Conservation (phyloP, 2,113 vertebrate genomes). For the Chaetorhynchus papuensis region DNA sequence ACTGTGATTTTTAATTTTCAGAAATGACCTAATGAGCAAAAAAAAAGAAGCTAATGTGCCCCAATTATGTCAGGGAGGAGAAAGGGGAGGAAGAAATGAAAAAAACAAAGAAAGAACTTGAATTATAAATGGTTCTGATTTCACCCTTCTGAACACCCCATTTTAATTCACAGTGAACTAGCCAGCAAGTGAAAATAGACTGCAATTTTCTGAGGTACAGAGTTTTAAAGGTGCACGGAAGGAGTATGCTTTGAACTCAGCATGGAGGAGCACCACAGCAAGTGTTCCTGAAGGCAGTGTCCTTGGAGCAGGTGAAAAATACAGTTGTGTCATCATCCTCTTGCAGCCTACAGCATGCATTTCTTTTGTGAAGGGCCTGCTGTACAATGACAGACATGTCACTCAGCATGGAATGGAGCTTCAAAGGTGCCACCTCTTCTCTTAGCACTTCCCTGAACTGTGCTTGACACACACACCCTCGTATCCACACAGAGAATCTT, state of each 20-base stretch:
- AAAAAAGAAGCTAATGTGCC: conserved; percentile 18
- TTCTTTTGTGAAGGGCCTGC: not conserved
- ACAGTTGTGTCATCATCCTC: not conserved
- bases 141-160: not conserved
- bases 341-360: not conserved
- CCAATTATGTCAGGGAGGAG: not conserved
- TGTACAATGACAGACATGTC: not conserved
- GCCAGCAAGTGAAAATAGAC: not conserved
- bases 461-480: not conserved
- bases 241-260: not conserved
- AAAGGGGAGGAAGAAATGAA: not conserved
- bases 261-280: not conserved
- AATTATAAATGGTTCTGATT: not conserved
- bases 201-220: not conserved
- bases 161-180: not conserved
- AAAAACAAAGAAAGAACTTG: not conserved
- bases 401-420: rapidly evolving
- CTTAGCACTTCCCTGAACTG: not conserved
- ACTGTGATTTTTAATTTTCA: not conserved
- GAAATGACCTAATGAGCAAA: conserved; percentile 36
- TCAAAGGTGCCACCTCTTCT: not conserved
- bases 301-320: not conserved
- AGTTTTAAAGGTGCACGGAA: not conserved
- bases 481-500: not conserved
- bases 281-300: not conserved